Evolutionary conservation across 2,888 invertebrate genomes (phyloP).

Genomic region (Aphodius sticticus): DNA sequence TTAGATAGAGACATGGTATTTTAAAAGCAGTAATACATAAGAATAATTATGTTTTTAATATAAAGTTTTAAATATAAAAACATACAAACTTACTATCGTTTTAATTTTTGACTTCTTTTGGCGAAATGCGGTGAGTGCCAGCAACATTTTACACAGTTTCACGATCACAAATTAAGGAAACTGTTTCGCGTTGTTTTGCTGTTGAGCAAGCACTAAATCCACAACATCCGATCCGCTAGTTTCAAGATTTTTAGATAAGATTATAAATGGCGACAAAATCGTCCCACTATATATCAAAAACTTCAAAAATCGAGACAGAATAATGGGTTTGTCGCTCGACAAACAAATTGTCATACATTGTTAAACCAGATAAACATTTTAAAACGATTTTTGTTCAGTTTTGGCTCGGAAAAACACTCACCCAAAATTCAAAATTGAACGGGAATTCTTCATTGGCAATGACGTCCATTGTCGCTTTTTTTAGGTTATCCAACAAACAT

Average conservation of each 20-base stretch:
- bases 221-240: not conserved
- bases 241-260: not conserved
- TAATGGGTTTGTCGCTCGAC: not conserved
- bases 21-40: too few species aligned
- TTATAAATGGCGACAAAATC: not conserved
- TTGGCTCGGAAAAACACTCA: not conserved
- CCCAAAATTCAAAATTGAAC: not conserved
- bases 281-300: not conserved
- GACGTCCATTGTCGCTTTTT: not conserved
- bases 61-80: not conserved
- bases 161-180: not conserved
- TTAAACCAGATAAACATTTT: not conserved
- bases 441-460: not conserved
- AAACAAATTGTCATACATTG: not conserved
- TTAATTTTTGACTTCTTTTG: not conserved
- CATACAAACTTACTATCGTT: not conserved
- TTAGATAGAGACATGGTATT: too few species aligned
- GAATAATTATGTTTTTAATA: too few species aligned
- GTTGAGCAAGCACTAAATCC: not conserved
- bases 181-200: not conserved
- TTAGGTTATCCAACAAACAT: not conserved
- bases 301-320: not conserved
- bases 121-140: constrained; percentile 12
- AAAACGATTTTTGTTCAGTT: not conserved
- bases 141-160: constrained; percentile 5